Conservation (phyloP, 2,113 vertebrate genomes). For the Felis chaus region DNA sequence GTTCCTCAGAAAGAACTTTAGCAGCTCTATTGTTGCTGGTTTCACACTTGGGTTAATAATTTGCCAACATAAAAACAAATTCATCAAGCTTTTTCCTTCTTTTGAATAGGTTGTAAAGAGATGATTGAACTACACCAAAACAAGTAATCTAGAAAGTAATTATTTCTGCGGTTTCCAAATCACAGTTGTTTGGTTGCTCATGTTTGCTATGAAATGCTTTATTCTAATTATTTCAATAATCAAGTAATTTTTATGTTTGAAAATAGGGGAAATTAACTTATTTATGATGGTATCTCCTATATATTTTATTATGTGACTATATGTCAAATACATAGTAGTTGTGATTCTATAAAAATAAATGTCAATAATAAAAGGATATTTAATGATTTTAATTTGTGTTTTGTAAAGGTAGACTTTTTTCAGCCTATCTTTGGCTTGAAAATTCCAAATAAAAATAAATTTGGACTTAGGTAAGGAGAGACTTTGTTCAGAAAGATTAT, state of each 20-base stretch:
- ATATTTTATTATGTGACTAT: constrained; percentile 18
- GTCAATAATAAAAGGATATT: neutral
- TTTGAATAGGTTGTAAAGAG: constrained; percentile 13
- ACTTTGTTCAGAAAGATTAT: neutral
- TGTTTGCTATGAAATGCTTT: constrained; percentile 39
- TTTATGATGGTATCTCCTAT: neutral
- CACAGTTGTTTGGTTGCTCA: constrained; percentile 20
- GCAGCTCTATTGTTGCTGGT: neutral
- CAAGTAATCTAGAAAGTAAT: constrained; percentile 34
- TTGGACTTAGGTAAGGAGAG: neutral
- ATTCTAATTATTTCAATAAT: constrained; percentile 47
- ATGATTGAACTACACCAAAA: neutral
- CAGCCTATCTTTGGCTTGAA: neutral
- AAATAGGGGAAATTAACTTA: neutral
- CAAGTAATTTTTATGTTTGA: constrained; percentile 4
- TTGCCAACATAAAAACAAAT: neutral
- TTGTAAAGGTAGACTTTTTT: constrained; percentile 17
- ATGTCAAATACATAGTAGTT: constrained; percentile 10
- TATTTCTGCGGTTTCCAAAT: constrained; percentile 31
- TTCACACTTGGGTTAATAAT: constrained; percentile 26
- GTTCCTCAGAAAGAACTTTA: constrained; percentile 11
- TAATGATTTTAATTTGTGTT: constrained; percentile 34
- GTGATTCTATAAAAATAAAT: constrained; percentile 16
- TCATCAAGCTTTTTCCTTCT: neutral
- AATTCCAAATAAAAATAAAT: neutral